Percentiles rank a stretch among this genome's conserved stretches.
Evolutionary conservation across 2,113 vertebrate species (phyloP).

Genomic region (Amphilophus citrinellus): DNA sequence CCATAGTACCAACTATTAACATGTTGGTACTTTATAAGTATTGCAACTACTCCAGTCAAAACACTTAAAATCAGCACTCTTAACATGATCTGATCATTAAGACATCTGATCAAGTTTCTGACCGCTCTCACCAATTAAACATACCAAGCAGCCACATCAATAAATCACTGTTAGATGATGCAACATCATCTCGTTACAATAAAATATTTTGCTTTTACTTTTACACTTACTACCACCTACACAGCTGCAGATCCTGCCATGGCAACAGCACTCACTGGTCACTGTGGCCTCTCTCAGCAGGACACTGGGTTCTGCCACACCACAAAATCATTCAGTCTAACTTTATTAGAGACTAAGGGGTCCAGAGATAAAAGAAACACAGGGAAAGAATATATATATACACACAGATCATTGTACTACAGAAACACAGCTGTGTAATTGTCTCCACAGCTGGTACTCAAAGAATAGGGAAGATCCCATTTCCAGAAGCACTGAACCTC

Average conservation of each 20-base stretch:
- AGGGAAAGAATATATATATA: not conserved
- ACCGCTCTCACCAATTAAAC: not conserved
- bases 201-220: not conserved
- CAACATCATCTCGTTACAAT: not conserved
- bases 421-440: not conserved
- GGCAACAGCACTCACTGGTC: not conserved
- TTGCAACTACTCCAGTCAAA: not conserved
- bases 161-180: not conserved
- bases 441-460: not conserved
- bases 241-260: not conserved
- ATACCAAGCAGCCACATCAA: not conserved
- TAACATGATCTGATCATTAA: not conserved
- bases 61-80: not conserved
- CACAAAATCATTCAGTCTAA: not conserved
- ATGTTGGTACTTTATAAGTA: not conserved
- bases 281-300: not conserved
- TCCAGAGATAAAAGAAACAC: not conserved
- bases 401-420: not conserved
- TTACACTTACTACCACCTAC: not conserved
- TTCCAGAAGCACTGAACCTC: not conserved
- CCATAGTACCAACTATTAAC: not conserved
- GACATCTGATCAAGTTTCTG: not conserved
- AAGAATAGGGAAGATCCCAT: not conserved
- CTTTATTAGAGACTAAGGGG: not conserved
- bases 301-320: not conserved